Evolutionary conservation across 2,888 invertebrate genomes (phyloP).

Genomic region (Dendrolimus pini): DNA sequence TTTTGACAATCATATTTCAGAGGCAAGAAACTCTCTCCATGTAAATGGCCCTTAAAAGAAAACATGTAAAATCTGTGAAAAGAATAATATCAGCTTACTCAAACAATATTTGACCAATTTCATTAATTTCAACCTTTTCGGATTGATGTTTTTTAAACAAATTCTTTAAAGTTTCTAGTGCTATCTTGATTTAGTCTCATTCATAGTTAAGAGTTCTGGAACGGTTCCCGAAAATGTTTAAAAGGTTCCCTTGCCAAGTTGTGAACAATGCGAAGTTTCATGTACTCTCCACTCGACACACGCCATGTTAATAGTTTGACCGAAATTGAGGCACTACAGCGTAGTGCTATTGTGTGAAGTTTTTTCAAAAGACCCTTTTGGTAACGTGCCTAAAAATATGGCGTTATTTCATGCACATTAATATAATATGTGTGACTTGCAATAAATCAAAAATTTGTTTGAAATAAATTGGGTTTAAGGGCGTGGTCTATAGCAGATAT

Average conservation of each 20-base stretch:
- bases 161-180: neutral
- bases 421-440: neutral
- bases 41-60: neutral
- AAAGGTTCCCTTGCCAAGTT: slow-evolving; percentile 39
- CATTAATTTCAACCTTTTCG: neutral
- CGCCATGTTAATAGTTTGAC: slow-evolving; percentile 25
- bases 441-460: neutral
- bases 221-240: slow-evolving; percentile 24
- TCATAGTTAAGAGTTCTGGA: slow-evolving; percentile 25
- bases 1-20: neutral
- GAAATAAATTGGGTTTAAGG: no score
- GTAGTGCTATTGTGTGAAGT: slow-evolving; percentile 11
- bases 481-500: no score
- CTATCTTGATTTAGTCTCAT: slow-evolving; percentile 11
- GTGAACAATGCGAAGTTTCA: slow-evolving; percentile 40
- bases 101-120: no score
- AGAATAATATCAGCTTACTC: no score
- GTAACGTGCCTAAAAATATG: neutral
- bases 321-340: slow-evolving; percentile 16
- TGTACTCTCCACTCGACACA: slow-evolving; percentile 9
- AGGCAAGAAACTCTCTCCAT: neutral
- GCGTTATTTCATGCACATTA: neutral
- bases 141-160: neutral
- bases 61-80: neutral
- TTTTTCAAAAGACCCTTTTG: neutral